Evolutionary conservation across 2,797 vertebrate genomes (phyloP).

Genomic region (Epinephelus coioides): DNA sequence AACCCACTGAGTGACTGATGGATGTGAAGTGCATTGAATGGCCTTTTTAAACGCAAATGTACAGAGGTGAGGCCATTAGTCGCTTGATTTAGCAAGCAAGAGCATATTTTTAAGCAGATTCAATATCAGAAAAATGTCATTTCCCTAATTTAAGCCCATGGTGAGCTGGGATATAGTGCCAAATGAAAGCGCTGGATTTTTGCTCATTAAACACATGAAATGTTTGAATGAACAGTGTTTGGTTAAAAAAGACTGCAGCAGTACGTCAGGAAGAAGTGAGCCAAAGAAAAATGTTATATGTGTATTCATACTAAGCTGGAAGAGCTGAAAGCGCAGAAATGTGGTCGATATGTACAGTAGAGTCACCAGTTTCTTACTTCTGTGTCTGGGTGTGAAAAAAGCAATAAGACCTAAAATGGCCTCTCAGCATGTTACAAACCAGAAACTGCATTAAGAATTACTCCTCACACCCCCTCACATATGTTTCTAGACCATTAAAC

Average conservation of each 20-base stretch:
- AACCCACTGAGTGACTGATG: constrained; percentile 38
- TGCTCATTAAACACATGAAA: constrained; percentile 32
- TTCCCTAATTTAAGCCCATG: constrained; percentile 16
- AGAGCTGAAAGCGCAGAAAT: constrained; percentile 2
- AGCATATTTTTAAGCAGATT: constrained; percentile 44
- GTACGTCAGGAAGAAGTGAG: background rate
- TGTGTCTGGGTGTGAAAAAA: background rate
- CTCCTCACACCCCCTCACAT: too few species aligned
- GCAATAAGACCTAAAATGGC: background rate
- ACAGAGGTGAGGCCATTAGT: constrained; percentile 63
- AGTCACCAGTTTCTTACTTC: background rate
- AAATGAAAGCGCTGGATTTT: constrained; percentile 13
- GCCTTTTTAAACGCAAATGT: constrained; percentile 34
- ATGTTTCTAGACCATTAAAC: background rate
- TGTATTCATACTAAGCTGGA: background rate
- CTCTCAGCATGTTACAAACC: constrained; percentile 1
- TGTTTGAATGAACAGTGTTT: constrained; percentile 11
- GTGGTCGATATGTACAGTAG: background rate
- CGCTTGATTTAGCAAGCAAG: constrained; percentile 59
- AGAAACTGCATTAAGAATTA: background rate
- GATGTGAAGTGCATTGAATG: constrained; percentile 46
- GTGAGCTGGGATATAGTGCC: constrained; percentile 20
- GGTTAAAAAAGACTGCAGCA: constrained; percentile 2
- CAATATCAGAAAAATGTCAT: constrained; percentile 47
- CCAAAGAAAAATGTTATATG: background rate